These are phyloP conservation scores for Lamellibrachia luymesi DNA, from an alignment of 1,140 invertebrate species.

Conservation along the genomic window DNA sequence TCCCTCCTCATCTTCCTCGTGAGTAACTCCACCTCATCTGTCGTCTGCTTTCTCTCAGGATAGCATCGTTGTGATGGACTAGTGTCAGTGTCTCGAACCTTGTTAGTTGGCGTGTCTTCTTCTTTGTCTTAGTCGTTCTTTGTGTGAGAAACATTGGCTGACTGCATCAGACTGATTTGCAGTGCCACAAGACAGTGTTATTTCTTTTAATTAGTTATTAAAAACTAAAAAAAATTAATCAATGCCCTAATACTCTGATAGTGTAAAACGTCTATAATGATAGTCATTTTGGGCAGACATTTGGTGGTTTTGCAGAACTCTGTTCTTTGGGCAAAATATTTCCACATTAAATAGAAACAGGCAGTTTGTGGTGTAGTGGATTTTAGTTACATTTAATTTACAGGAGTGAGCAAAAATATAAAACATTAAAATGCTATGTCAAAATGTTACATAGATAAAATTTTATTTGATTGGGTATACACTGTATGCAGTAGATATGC, in stretches of 20 bases:
- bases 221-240: no score
- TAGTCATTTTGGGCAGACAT: neutral
- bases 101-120: neutral
- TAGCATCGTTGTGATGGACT: neutral
- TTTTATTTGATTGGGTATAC: no score
- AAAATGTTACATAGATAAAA: no score
- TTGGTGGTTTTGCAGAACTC: neutral
- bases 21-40: constrained; percentile 1
- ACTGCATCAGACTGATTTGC: neutral
- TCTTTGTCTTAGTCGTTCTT: neutral
- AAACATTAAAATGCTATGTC: no score
- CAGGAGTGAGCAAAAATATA: no score
- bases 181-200: no score
- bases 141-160: neutral
- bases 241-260: neutral
- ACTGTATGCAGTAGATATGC: no score
- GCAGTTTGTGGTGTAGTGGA: no score
- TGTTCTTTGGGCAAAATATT: neutral
- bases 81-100: neutral
- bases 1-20: constrained; percentile 8
- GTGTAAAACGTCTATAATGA: neutral
- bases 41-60: neutral
- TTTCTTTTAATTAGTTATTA: no score
- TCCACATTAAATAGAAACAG: neutral
- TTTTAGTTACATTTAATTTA: no score